phyloP scores from a whole-genome alignment of 92 coral and sea anemone genomes.

The Paramuricea clavata region DNA sequence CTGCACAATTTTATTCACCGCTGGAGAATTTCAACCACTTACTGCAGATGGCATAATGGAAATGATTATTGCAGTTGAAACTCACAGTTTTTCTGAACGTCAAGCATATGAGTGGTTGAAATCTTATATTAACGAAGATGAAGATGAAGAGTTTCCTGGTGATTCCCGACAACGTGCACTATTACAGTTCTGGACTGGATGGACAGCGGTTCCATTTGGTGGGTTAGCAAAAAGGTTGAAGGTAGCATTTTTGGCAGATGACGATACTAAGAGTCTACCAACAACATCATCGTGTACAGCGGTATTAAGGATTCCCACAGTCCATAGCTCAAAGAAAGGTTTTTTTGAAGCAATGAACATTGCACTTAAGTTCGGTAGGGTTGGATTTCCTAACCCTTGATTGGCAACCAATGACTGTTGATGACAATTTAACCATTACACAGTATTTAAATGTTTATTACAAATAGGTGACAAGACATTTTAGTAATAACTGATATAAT shows the following conservation, averaged over 20 bases:
- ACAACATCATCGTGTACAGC: slow-evolving; percentile 47
- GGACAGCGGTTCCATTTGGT: slow-evolving; percentile 51
- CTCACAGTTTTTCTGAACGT: slow-evolving; percentile 47
- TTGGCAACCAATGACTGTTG: too few species aligned
- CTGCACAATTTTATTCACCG: background rate
- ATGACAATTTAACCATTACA: too few species aligned
- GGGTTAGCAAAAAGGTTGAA: slow-evolving; percentile 32
- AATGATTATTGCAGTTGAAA: slow-evolving; percentile 24
- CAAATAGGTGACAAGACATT: too few species aligned
- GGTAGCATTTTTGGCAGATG: slow-evolving; percentile 38
- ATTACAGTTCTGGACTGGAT: slow-evolving; percentile 57
- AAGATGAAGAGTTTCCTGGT: slow-evolving; percentile 25
- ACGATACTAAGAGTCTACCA: slow-evolving; percentile 48
- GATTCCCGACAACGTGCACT: slow-evolving; percentile 56
- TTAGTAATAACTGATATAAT: too few species aligned
- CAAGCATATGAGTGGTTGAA: slow-evolving; percentile 55
- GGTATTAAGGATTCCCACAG: slow-evolving; percentile 52
- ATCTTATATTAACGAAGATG: too few species aligned
- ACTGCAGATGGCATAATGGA: background rate
- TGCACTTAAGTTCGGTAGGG: slow-evolving; percentile 48
- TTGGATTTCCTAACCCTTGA: slow-evolving; percentile 37
- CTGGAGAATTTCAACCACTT: background rate
- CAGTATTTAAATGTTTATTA: too few species aligned
- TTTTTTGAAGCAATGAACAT: slow-evolving; percentile 50
- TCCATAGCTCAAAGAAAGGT: slow-evolving; percentile 42